phyloP scores from a whole-genome alignment of 2,888 invertebrate species.

The Epirrhoe alternata region DNA sequence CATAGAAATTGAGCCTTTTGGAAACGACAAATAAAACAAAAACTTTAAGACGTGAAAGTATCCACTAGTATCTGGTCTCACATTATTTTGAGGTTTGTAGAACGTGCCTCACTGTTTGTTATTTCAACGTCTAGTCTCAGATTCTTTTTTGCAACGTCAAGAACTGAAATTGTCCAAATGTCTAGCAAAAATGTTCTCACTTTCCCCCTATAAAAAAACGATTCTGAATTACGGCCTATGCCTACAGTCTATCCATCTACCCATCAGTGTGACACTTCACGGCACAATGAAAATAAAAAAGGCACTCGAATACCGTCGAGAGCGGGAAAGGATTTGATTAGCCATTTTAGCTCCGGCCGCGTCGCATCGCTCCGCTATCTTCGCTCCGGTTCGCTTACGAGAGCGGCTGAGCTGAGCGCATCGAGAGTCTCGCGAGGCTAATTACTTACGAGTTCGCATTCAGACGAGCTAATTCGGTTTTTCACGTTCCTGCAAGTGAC shows the following conservation, averaged over 20 bases:
- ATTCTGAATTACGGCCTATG: conserved; percentile 43
- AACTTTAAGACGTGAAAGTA: neutral
- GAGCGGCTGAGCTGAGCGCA: conserved; percentile 59
- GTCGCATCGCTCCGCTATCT: conserved; percentile 77
- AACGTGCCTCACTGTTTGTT: neutral
- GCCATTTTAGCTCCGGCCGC: conserved; percentile 79
- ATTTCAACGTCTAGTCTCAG: neutral
- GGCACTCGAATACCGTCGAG: conserved; percentile 74
- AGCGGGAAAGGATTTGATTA: conserved; percentile 84
- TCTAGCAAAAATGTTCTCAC: conserved; percentile 28
- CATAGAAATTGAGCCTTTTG: neutral
- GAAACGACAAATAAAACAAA: too few species aligned
- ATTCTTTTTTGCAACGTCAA: conserved; percentile 7
- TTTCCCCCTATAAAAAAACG: conserved; percentile 35
- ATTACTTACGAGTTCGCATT: conserved; percentile 84
- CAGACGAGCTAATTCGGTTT: conserved; percentile 81
- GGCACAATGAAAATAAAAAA: conserved; percentile 81
- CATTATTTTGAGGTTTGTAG: neutral
- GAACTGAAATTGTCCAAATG: conserved; percentile 19
- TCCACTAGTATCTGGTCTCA: neutral
- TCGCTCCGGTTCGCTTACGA: conserved; percentile 80
- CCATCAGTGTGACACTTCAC: conserved; percentile 75
- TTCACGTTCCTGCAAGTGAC: conserved; percentile 75
- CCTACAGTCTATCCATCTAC: conserved; percentile 51
- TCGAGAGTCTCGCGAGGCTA: conserved; percentile 84